phyloP scores from a whole-genome alignment of 2,888 invertebrate species.

The Yponomeuta sedellus region DNA sequence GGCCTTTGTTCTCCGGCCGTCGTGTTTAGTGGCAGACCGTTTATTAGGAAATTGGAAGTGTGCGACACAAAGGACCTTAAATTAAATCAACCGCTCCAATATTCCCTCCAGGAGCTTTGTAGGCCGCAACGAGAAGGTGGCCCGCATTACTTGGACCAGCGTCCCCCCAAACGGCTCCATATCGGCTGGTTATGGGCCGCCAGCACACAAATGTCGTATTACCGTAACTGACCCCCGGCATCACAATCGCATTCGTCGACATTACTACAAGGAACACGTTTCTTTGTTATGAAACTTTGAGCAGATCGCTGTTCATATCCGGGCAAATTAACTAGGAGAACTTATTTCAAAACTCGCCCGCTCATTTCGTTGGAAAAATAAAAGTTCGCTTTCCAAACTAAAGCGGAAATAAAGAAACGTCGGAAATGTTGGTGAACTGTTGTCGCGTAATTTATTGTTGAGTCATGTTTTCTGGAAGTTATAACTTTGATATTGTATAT shows the following conservation, averaged over 20 bases:
- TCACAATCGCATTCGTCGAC: constrained; percentile 20
- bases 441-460: constrained; percentile 38
- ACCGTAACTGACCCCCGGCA: constrained; percentile 17
- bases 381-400: constrained; percentile 29
- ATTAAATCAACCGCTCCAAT: constrained; percentile 64
- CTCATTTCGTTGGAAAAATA: constrained; percentile 29
- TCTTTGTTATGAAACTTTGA: constrained; percentile 23
- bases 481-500: constrained; percentile 12
- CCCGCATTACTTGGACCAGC: constrained; percentile 25
- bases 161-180: constrained; percentile 30
- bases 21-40: constrained; percentile 47
- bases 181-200: constrained; percentile 33
- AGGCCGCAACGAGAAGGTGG: constrained; percentile 34
- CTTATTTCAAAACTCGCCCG: constrained; percentile 30
- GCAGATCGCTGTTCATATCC: constrained; percentile 18
- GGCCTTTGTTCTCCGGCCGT: constrained; percentile 50
- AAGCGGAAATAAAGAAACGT: constrained; percentile 31
- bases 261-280: constrained; percentile 21
- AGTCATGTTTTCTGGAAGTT: constrained; percentile 29
- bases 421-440: constrained; percentile 34
- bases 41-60: constrained; percentile 63
- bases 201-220: constrained; percentile 30
- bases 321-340: constrained; percentile 31
- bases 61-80: constrained; percentile 62
- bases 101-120: constrained; percentile 51